Evolutionary conservation across 2,113 vertebrate genomes (phyloP).

Genomic region (Seriola aureovittata): DNA sequence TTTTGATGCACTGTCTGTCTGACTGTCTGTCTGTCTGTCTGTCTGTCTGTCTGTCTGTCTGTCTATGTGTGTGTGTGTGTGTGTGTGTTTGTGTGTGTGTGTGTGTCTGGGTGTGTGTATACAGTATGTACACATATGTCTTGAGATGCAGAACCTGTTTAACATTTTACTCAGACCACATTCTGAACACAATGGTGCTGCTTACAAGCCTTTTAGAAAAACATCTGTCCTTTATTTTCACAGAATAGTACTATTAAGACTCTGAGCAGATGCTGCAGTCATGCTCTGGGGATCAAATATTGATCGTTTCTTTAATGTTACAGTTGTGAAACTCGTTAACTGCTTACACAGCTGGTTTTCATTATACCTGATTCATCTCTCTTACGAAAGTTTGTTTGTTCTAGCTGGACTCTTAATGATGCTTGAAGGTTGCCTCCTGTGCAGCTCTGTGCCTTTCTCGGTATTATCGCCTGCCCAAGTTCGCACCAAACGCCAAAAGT

Average conservation of each 20-base stretch:
- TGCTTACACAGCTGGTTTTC: slow-evolving; percentile 36
- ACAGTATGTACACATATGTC: not conserved
- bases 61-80: too few species aligned
- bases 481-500: slow-evolving; percentile 38
- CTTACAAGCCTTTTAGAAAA: slow-evolving; percentile 4
- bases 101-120: not conserved
- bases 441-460: not conserved
- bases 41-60: too few species aligned
- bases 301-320: slow-evolving; percentile 23
- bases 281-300: slow-evolving; percentile 31
- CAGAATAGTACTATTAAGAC: not conserved
- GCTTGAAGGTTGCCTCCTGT: slow-evolving; percentile 25
- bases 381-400: slow-evolving; percentile 17
- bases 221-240: not conserved
- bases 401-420: slow-evolving; percentile 3
- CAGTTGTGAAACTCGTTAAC: slow-evolving; percentile 5
- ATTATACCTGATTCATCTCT: slow-evolving; percentile 23
- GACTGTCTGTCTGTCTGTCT: too few species aligned
- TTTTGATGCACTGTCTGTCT: not conserved
- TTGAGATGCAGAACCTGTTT: not conserved
- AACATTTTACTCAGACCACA: not conserved
- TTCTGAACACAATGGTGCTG: not conserved
- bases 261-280: slow-evolving; percentile 28
- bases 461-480: not conserved
- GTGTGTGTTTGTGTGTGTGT: not conserved